Evolutionary conservation across 2,797 vertebrate genomes (phyloP).

Genomic region (Pipistrellus kuhlii): DNA sequence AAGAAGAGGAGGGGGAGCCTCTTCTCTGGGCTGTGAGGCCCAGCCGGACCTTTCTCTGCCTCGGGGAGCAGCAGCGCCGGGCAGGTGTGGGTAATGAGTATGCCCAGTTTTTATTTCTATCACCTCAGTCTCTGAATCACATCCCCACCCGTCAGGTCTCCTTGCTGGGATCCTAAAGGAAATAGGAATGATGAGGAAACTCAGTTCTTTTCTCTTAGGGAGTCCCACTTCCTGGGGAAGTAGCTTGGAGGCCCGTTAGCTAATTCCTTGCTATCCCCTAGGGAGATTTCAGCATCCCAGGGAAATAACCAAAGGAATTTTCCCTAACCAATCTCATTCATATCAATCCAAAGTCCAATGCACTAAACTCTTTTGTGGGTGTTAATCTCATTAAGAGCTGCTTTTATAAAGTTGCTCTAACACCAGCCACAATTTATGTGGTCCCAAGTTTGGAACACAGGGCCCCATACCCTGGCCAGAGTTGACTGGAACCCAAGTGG

Average conservation of each 20-base stretch:
- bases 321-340: slow-evolving; percentile 28
- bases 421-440: not conserved
- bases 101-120: not conserved
- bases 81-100: not conserved
- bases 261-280: not conserved
- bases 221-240: not conserved
- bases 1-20: not conserved
- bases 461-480: not conserved
- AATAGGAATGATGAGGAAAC: not conserved
- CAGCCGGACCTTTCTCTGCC: not conserved
- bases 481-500: not conserved
- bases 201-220: not conserved
- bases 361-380: not conserved
- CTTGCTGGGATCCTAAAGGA: not conserved
- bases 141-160: not conserved
- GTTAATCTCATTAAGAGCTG: not conserved
- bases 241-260: not conserved
- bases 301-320: slow-evolving; percentile 54
- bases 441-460: not conserved
- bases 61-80: not conserved
- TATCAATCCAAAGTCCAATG: not conserved
- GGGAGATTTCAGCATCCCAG: not conserved
- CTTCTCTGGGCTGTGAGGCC: not conserved
- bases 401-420: not conserved
- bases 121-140: not conserved